phyloP scores from a whole-genome alignment of 2,797 vertebrate genomes.

The Chaenodraco wilsoni region DNA sequence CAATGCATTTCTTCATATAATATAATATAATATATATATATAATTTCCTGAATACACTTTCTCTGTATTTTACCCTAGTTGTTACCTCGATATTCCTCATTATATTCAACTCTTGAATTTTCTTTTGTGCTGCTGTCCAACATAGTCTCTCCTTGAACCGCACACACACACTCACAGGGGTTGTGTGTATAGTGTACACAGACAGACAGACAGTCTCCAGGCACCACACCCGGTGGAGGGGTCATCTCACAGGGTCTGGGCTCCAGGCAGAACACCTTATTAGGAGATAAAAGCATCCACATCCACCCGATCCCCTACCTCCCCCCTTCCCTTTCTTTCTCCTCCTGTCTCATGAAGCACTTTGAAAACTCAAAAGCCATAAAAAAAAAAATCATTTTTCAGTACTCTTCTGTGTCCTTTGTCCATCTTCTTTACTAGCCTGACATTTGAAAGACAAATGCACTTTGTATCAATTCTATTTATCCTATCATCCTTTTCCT shows the following conservation, averaged over 20 bases:
- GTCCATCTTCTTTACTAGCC: neutral
- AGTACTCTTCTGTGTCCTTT: neutral
- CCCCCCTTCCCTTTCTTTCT: constrained; percentile 38
- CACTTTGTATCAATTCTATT: constrained; percentile 23
- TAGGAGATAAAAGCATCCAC: constrained; percentile 77
- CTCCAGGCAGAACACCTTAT: constrained; percentile 80
- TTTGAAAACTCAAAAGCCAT: constrained; percentile 44
- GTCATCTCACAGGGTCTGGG: constrained; percentile 70
- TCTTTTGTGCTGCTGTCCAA: constrained; percentile 1
- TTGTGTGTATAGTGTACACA: constrained; percentile 69
- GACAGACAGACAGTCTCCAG: constrained; percentile 71
- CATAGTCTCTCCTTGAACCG: neutral
- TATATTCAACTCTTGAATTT: neutral
- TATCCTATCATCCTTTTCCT: constrained; percentile 12
- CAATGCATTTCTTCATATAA: too few relatives aligned
- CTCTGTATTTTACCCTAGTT: neutral
- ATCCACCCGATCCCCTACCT: constrained; percentile 45
- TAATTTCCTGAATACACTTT: neutral
- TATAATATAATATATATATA: too few relatives aligned
- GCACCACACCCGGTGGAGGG: constrained; percentile 74
- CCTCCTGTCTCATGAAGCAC: constrained; percentile 16
- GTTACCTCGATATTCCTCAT: neutral
- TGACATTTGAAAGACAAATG: constrained; percentile 42
- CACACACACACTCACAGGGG: constrained; percentile 23
- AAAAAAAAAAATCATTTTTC: constrained; percentile 17